These are phyloP conservation scores for Sander vitreus DNA, from an alignment of 2,113 vertebrate species.

Conservation along the genomic window DNA sequence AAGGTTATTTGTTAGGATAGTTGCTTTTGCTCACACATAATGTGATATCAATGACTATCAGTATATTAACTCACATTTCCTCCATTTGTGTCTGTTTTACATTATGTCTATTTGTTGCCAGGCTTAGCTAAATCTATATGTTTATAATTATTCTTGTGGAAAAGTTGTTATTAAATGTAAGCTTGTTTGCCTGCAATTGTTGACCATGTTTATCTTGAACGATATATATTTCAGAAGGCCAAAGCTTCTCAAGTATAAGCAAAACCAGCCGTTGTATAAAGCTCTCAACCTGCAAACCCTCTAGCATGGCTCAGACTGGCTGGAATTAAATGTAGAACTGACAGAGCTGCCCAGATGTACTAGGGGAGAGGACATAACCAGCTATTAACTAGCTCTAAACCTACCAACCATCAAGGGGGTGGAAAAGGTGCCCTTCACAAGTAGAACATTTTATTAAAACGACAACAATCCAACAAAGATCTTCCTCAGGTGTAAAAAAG, in stretches of 20 bases:
- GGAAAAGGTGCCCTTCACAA: neutral
- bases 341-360: neutral
- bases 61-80: neutral
- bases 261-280: neutral
- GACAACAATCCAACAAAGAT: neutral
- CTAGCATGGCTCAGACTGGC: neutral
- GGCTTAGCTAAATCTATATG: too few relatives aligned
- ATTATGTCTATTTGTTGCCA: neutral
- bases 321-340: neutral
- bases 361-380: neutral
- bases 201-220: neutral
- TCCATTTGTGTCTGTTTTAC: neutral
- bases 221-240: neutral
- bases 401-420: neutral
- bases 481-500: neutral
- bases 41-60: neutral
- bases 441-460: neutral
- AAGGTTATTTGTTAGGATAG: neutral
- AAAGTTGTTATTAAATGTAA: neutral
- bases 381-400: neutral
- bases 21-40: neutral
- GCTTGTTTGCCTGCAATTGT: neutral
- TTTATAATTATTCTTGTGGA: neutral
- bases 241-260: slow-evolving; percentile 4
- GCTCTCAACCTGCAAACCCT: neutral